These are phyloP conservation scores for Gandaritis pyraliata DNA, from an alignment of 2,888 invertebrate genomes.

Conservation along the genomic window DNA sequence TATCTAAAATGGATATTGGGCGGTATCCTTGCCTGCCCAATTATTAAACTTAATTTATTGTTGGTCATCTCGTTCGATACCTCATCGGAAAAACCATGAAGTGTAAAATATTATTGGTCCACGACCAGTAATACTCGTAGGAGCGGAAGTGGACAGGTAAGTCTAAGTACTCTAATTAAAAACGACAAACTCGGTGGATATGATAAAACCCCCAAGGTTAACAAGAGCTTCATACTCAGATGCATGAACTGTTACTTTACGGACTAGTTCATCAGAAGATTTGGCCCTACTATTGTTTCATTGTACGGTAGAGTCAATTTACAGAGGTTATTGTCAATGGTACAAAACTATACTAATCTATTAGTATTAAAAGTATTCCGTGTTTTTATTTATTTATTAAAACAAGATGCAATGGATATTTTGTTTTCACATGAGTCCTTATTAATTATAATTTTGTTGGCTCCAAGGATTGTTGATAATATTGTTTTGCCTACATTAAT, in stretches of 20 bases:
- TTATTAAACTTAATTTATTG: too few relatives aligned
- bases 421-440: constrained; percentile 1
- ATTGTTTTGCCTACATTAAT: constrained; percentile 8
- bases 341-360: too few relatives aligned
- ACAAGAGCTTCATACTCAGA: constrained; percentile 14
- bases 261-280: constrained; percentile 12
- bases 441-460: constrained; percentile 10
- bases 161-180: neutral
- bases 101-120: neutral
- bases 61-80: too few relatives aligned
- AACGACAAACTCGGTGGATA: neutral
- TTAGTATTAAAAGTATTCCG: too few relatives aligned
- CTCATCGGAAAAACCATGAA: neutral
- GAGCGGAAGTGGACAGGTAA: neutral
- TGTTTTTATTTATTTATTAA: neutral
- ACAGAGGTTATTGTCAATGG: neutral
- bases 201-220: constrained; percentile 8
- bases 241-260: constrained; percentile 18
- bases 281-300: constrained; percentile 14
- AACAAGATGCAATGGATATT: too few relatives aligned
- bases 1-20: too few relatives aligned
- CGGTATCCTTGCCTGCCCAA: too few relatives aligned
- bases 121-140: neutral
- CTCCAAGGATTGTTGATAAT: constrained; percentile 5
- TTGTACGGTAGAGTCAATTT: neutral